These are phyloP conservation scores for Halichoeres trimaculatus DNA, from an alignment of 2,113 vertebrate species.

Conservation along the genomic window DNA sequence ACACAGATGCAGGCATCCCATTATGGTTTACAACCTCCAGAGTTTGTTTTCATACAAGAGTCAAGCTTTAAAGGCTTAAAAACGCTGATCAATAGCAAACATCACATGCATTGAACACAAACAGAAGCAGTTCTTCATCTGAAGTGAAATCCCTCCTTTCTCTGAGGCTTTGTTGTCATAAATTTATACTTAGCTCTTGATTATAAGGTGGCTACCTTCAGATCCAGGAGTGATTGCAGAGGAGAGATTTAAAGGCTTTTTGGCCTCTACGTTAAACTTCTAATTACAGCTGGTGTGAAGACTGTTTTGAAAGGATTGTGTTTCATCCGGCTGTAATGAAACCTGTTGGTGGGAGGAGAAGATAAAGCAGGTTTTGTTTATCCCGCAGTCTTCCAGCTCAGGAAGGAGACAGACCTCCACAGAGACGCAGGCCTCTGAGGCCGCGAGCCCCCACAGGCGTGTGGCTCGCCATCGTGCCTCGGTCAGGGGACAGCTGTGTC, in stretches of 20 bases:
- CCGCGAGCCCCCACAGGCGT: constrained; percentile 44
- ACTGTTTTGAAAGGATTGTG: constrained; percentile 68
- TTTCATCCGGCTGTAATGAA: constrained; percentile 66
- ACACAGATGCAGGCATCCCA: not conserved
- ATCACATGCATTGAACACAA: not conserved
- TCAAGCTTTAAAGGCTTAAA: not conserved
- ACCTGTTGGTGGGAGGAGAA: constrained; percentile 29
- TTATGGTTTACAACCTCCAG: too few relatives aligned
- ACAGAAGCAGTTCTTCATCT: constrained; percentile 36
- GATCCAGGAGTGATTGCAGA: constrained; percentile 59
- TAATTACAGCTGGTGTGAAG: constrained; percentile 71
- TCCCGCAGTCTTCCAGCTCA: constrained; percentile 21
- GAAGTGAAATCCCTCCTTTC: constrained; percentile 11
- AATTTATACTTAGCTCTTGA: constrained; percentile 66
- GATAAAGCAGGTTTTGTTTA: constrained; percentile 21
- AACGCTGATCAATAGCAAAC: not conserved
- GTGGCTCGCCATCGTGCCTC: constrained; percentile 54
- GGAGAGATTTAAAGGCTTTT: constrained; percentile 55
- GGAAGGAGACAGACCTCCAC: constrained; percentile 49
- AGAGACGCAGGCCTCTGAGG: constrained; percentile 50
- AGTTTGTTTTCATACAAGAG: not conserved
- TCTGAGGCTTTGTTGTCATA: constrained; percentile 22
- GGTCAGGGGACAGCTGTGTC: constrained; percentile 70
- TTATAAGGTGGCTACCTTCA: constrained; percentile 61
- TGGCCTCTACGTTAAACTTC: constrained; percentile 50